Evolutionary conservation across 2,888 invertebrate genomes (phyloP), one percentile per base, ranked within the genome.

Genomic region (Heliconius cydno): DNA sequence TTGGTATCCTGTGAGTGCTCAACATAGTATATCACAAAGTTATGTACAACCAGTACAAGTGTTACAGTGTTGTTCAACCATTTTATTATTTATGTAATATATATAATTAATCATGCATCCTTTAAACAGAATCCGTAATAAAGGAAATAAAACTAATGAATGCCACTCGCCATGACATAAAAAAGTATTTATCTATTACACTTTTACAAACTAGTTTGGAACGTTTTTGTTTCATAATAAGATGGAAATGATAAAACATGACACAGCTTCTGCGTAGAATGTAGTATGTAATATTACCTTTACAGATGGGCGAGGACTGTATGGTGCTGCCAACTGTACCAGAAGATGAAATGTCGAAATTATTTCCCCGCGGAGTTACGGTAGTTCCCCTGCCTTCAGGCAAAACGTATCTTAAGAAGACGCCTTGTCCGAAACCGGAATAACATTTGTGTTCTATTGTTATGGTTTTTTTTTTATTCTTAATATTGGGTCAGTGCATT

Each of bases 281-380:
- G 25, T 70, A 70, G 25, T 70, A 28, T 41, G 70, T 75, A 66
- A 41, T 68, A 74, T 74, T 75, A 63, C 38, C 72, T 52, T 72
- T 75, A 71, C 90, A 98, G 97, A 93, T 95, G 88, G 99, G 99
- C 10, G 97, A 96, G 5, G 96, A 97, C 38, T 98, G 98, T 84
- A 99, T 99, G 99, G 97, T 99, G 52, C 94, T 98, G 82, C 99
- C 99, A 1, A 96, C 96, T 1, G 94, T 99, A 0, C 94, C 96
- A 1, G 96, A 96, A 9, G 97, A 97, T 28, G 97, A 98, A 86
- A 95, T 97, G 7, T 91, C 95, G 34, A 92, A 93, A 77, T 90
- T 97, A 60, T 99, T 98, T 90, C 98, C 98, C 0, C 93, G 95
- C 76, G 97, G 96, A 19, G 95, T 97, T 15, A 96, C 96, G 46